Evolutionary conservation across 2,113 vertebrate species (phyloP), one percentile per base, ranked within the genome.

Genomic region (Antechinus stuartii): DNA sequence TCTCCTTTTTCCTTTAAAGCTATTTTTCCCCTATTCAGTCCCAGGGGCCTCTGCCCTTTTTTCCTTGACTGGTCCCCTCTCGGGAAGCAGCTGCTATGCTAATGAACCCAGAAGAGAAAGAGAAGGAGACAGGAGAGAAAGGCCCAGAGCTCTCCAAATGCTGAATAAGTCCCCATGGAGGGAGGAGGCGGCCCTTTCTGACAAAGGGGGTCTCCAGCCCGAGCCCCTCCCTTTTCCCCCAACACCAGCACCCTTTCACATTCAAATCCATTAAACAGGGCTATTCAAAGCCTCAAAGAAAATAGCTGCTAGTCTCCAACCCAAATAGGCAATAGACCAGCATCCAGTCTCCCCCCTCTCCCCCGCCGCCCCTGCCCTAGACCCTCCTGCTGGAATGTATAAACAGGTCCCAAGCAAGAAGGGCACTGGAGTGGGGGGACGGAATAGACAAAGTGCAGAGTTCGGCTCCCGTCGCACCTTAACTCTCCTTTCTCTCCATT

Each of bases 51-150:
- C 99, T 97, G 98, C 98, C 99, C 98, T 97, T 97, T 98, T 97
- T 98, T 97, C 97, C n/a, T 92, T 95, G 94, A 84, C 96, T 42
- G 95, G 97, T 93, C 97, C 98, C 97, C 97, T 98, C 99, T 98
- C 99, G 98, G 98, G 96, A 97, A 99, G 99, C 99, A 99, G 99
- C 99, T 99, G 99, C 99, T 99, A 99, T 99, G 99, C 99, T 99
- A 99, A 99, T 99, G 98, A 98, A 97, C 84, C 90, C 93, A 92
- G 98, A 98, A 97, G 97, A 98, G 98, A 98, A 98, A 95, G 98
- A 97, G 97, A 97, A 96, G 97, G 97, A 94, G 97, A 84, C 89
- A 92, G 96, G 96, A 93, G 47, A 22, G 27, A 53, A 0, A 22
- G 25, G 89, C 97, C 96, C 96, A 95, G 97, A 96, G 98, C 98